Conservation (phyloP, 2,113 vertebrate species). For the Tachysurus vachellii region DNA sequence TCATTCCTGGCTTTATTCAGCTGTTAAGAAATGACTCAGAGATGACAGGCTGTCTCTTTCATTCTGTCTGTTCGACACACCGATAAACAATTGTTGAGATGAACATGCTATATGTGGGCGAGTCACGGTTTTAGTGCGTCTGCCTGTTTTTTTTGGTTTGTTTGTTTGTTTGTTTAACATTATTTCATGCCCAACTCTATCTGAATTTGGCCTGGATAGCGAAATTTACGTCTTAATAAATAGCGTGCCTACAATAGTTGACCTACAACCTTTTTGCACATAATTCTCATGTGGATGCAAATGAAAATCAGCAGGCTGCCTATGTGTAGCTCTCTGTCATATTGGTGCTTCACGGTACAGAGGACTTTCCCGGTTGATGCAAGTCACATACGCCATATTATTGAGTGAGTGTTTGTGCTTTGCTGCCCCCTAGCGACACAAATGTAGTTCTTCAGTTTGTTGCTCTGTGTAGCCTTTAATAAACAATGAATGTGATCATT, state of each 20-base stretch:
- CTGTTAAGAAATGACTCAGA: slow-evolving; percentile 27
- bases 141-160: background rate
- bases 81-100: background rate
- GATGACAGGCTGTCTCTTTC: background rate
- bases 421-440: slow-evolving; percentile 13
- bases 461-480: background rate
- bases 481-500: background rate
- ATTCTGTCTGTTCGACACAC: background rate
- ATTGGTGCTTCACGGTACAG: background rate
- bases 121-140: slow-evolving; percentile 9
- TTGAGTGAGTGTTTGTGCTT: background rate
- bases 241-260: background rate
- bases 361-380: background rate
- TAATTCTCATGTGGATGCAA: background rate
- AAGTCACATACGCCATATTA: background rate
- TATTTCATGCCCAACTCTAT: background rate
- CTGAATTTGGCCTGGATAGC: background rate
- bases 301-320: background rate
- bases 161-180: background rate
- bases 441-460: background rate
- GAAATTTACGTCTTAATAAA: background rate
- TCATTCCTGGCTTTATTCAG: background rate
- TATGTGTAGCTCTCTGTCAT: background rate
- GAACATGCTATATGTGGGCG: slow-evolving; percentile 3
- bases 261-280: too few relatives aligned